Percentiles rank a stretch among this genome's conserved stretches.
These are phyloP conservation scores for Seira sanloemensis DNA, from an alignment of 2,888 invertebrate species.

Conservation along the genomic window DNA sequence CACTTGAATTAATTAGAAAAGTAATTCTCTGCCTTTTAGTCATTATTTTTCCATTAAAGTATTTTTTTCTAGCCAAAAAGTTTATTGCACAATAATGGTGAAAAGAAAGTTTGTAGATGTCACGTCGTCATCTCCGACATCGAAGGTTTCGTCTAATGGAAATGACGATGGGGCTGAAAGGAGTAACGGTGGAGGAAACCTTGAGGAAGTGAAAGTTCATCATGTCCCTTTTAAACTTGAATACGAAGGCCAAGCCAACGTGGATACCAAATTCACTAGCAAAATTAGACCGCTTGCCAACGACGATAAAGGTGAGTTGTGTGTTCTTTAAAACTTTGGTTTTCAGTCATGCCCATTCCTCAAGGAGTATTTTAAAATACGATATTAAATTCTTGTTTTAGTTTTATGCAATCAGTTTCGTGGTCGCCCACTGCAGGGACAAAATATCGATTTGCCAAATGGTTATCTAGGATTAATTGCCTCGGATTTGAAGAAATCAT, in stretches of 20 bases:
- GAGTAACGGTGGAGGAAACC: neutral
- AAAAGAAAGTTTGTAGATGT: neutral
- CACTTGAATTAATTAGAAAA: too few relatives aligned
- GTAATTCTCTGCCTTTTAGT: too few relatives aligned
- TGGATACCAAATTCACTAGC: conserved; percentile 40
- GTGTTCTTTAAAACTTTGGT: neutral
- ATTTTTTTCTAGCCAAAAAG: too few relatives aligned
- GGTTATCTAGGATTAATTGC: conserved; percentile 52
- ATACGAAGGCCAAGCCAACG: conserved; percentile 59
- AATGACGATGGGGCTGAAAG: neutral
- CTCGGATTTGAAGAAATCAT: conserved; percentile 24
- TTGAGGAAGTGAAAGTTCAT: conserved; percentile 40
- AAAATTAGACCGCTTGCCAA: conserved; percentile 10
- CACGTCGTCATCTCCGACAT: too few relatives aligned
- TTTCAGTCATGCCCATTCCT: conserved; percentile 9
- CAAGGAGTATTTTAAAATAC: neutral
- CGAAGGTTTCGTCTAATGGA: neutral
- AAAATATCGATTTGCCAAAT: conserved; percentile 35
- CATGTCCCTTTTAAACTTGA: conserved; percentile 63
- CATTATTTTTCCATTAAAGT: too few relatives aligned
- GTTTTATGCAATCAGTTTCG: conserved; percentile 55
- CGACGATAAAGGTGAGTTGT: neutral
- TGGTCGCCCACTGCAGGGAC: conserved; percentile 57
- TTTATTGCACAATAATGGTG: neutral
- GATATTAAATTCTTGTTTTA: neutral